Conservation (phyloP, 2,113 vertebrate species). For the Alethe castanea region DNA sequence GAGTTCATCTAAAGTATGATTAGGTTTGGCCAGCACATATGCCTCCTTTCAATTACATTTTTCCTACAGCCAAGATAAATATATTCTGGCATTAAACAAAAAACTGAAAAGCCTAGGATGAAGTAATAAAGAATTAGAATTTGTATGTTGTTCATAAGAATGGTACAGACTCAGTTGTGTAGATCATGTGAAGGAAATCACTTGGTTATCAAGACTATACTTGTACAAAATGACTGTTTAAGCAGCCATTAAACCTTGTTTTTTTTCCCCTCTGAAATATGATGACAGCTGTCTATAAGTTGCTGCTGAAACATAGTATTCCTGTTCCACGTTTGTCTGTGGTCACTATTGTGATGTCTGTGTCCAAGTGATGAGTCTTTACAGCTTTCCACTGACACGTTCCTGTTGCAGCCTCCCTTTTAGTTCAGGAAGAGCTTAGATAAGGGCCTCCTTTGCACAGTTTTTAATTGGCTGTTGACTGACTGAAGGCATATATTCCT, state of each 20-base stretch:
- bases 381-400: not conserved
- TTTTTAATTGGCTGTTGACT: not conserved
- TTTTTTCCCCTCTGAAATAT: rapidly evolving
- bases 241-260: not conserved
- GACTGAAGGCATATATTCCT: not conserved
- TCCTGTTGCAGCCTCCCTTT: not conserved
- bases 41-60: not conserved
- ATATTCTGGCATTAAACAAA: not conserved
- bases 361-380: not conserved
- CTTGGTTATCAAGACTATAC: not conserved
- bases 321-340: not conserved
- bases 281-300: not conserved
- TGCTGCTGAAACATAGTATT: not conserved
- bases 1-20: not conserved
- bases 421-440: not conserved
- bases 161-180: not conserved
- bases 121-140: not conserved
- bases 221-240: not conserved
- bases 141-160: not conserved
- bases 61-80: not conserved
- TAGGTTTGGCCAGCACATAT: not conserved
- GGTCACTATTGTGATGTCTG: not conserved
- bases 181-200: not conserved
- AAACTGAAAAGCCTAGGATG: not conserved
- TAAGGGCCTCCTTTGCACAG: not conserved